These are phyloP conservation scores for Xanthostigma xanthostigma DNA, from an alignment of 2,888 invertebrate species.

Conservation along the genomic window DNA sequence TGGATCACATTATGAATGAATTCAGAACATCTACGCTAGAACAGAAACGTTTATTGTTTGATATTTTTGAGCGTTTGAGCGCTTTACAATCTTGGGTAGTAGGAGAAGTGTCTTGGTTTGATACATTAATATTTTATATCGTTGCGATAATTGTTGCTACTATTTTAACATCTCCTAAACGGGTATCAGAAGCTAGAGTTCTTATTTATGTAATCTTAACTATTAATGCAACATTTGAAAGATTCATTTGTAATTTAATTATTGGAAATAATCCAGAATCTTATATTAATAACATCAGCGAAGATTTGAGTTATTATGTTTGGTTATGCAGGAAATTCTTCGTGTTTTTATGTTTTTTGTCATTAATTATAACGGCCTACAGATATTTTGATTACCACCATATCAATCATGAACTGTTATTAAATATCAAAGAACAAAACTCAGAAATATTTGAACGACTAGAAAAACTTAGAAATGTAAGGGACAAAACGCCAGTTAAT, in stretches of 20 bases:
- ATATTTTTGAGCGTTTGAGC: constrained; percentile 37
- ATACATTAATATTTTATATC: constrained; percentile 43
- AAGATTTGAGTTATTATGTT: constrained; percentile 26
- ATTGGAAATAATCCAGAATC: constrained; percentile 11
- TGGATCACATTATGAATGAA: constrained; percentile 32
- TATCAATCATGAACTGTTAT: constrained; percentile 28
- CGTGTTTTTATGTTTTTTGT: constrained; percentile 20
- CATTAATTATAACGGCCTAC: constrained; percentile 24
- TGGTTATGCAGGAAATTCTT: constrained; percentile 31
- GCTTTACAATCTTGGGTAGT: constrained; percentile 43
- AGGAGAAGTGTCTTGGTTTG: constrained; percentile 47
- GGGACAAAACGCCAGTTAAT: neutral
- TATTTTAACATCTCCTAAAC: constrained; percentile 37
- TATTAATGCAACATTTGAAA: constrained; percentile 33
- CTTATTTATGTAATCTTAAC: constrained; percentile 36
- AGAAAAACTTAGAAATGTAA: constrained; percentile 6
- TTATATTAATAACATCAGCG: constrained; percentile 22
- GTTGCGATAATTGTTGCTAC: constrained; percentile 33
- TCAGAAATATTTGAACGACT: constrained; percentile 10
- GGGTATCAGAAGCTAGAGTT: constrained; percentile 38
- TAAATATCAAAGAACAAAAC: constrained; percentile 28
- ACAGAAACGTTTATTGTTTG: constrained; percentile 37
- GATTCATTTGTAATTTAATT: constrained; percentile 22
- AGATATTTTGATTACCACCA: constrained; percentile 27
- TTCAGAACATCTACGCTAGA: constrained; percentile 34